Base-by-base conservation (phyloP, 2,797 vertebrate genomes). In the Alcedo atthis region DNA sequence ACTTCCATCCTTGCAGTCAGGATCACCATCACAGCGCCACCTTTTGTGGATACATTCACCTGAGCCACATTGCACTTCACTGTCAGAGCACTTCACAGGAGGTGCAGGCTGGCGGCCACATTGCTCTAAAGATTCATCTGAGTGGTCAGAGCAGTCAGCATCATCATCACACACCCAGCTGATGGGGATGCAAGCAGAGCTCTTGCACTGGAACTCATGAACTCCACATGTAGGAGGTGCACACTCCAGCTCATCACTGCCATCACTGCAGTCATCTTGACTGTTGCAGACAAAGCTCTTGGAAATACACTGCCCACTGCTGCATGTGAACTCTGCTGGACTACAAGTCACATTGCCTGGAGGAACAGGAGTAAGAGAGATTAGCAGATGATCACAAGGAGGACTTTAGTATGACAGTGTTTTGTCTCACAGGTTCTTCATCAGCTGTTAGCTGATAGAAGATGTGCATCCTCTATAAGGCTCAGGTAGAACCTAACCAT, bases 161-260 rank as follows among this genome's bases (percentile, higher is more conserved):
- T 99, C 99, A 1, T 98, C 97, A 1, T 99, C 99, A 13, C 99
- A 99, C n/a, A 99, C 98, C 99, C 99, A 99, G 97, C 96, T 98
- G 75, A 97, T 84, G 0, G 99, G 99, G 89, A 99, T 99, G 80
- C 99, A 99, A 8, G 98, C 98, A 1, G 98, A 98, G 84, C 98
- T 99, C 69, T 98, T 98, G 71, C 99, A 99, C 92, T 98, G 99
- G 97, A 99, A 99, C 95, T 99, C 98, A 7, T 97, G 98, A 74
- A 98, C 97, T 3, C 98, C 97, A 7, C 99, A 99, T 54, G 99
- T 99, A 0, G 99, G 98, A 0, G 98, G 98, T 0, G 97, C 90
- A 10, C 99, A 99, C 71, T 97, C 98, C 33, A 98, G 82, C 95
- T 99, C 99, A 0, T 99, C 99, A 0, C 98, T 99, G 45, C 98